These are phyloP conservation scores for Aythya fuligula DNA, from an alignment of 2,797 vertebrate species.

Conservation along the genomic window DNA sequence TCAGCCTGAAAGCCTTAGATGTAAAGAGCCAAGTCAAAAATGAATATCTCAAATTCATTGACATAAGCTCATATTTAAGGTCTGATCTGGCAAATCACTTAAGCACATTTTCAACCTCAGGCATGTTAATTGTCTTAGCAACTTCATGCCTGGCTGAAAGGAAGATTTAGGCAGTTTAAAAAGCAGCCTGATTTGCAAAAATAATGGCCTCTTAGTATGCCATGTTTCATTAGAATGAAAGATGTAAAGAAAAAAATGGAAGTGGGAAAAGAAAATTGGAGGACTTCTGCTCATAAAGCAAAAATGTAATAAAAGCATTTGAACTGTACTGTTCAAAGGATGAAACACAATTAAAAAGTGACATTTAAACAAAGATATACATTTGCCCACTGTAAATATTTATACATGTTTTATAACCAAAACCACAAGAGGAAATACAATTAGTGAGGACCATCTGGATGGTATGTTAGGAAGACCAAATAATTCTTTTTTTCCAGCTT, in stretches of 20 bases:
- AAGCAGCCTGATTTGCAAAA: background rate
- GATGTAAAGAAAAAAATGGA: background rate
- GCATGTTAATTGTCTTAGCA: constrained; percentile 23
- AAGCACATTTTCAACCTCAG: constrained; percentile 14
- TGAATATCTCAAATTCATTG: background rate
- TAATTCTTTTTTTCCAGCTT: background rate
- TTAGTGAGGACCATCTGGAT: background rate
- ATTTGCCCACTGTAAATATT: constrained; percentile 28
- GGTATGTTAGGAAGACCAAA: background rate
- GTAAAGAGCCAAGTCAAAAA: background rate
- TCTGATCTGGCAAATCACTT: constrained; percentile 25
- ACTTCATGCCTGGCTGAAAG: constrained; percentile 20
- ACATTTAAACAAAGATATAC: background rate
- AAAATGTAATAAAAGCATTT: background rate
- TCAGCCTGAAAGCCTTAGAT: background rate
- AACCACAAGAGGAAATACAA: background rate
- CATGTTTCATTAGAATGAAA: constrained; percentile 5
- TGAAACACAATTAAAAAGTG: constrained; percentile 7
- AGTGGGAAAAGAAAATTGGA: background rate
- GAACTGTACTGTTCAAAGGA: background rate
- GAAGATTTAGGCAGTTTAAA: constrained; percentile 3
- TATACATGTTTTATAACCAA: constrained; percentile 3
- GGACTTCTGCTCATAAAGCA: background rate
- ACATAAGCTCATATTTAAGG: background rate
- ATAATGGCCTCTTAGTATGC: background rate